Base-by-base conservation (phyloP, 2,797 vertebrate genomes). In the Paguma larvata region DNA sequence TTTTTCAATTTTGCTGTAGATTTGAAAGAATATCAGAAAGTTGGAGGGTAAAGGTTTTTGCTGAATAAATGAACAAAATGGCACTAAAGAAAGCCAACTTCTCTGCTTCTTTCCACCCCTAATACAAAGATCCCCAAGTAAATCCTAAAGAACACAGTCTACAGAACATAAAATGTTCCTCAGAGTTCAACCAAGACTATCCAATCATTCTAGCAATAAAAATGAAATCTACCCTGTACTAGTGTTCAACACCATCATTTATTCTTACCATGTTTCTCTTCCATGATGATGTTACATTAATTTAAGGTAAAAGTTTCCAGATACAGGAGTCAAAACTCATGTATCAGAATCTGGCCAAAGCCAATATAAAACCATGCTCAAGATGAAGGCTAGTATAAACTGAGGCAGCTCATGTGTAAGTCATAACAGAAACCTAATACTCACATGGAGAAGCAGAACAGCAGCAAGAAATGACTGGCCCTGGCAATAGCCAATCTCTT, bases 401-500 rank as follows among this genome's bases (percentile, higher is more conserved):
- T 32, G 84, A 88, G 48, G 70, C 7, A 94, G 70, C 38, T 41
- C n/a, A 41, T 1, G 19, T 93, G 56, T 27, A 51, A 63, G 27
- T 41, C 18, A 15, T n/a, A 13, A 77, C 14, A 19, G 85, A 94
- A 0, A 84, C 27, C 9, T 0, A 0, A 82, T 80, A 99, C 99
- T 99, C 98, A 99, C 99, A 32, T 99, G 99, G 89, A 99, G 98
- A 46, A 99, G 99, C 97, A 99, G 99, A 98, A 99, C 99, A 85
- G 99, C 99, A 91, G 99, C 99, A 56, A 99, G 99, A 98, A 99
- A 99, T 0, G 99, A 99, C 95, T 99, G 99, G 97, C 99, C 99
- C 98, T 99, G 99, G 98, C 99, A 99, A 98, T 99, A 99, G 75
- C 99, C 99, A 67, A 99, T 99, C 99, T 99, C 99, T 97, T 99